Percentiles rank a stretch among this genome's conserved stretches.
Conservation (phyloP, 2,888 invertebrate species). For the Octodonta nipae region DNA sequence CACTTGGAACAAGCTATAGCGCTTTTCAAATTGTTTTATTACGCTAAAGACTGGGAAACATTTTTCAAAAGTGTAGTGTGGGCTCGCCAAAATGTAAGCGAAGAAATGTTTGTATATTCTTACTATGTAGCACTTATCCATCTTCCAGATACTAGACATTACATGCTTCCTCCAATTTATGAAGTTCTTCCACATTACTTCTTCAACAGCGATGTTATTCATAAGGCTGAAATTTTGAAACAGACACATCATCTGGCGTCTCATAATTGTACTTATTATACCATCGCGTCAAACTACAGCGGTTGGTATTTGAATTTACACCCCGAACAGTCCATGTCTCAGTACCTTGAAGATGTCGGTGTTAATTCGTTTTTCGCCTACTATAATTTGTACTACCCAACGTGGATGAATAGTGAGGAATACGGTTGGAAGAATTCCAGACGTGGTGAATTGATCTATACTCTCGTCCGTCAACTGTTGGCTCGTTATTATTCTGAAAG, state of each 20-base stretch:
- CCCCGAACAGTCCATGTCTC: slow-evolving; percentile 44
- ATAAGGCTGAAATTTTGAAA: slow-evolving; percentile 48
- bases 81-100: slow-evolving; percentile 53
- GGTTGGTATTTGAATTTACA: slow-evolving; percentile 41
- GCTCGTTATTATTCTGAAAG: slow-evolving; percentile 63
- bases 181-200: slow-evolving; percentile 60
- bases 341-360: slow-evolving; percentile 60
- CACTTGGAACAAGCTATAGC: slow-evolving; percentile 49
- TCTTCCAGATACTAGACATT: slow-evolving; percentile 45
- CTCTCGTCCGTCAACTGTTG: slow-evolving; percentile 51
- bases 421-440: slow-evolving; percentile 39
- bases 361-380: slow-evolving; percentile 53
- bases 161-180: slow-evolving; percentile 55
- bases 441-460: slow-evolving; percentile 52
- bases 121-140: slow-evolving; percentile 49
- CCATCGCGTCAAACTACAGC: slow-evolving; percentile 51
- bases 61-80: slow-evolving; percentile 55
- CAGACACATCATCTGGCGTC: slow-evolving; percentile 37
- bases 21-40: slow-evolving; percentile 51
- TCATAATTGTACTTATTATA: slow-evolving; percentile 27
- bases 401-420: slow-evolving; percentile 42
- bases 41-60: slow-evolving; percentile 54
- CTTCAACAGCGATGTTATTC: slow-evolving; percentile 52
- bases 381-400: slow-evolving; percentile 46
- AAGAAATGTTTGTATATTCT: slow-evolving; percentile 53